A percentile compares a stretch with the other conserved stretches of the same genome.
These are phyloP conservation scores for Phaedon cochleariae DNA, from an alignment of 2,888 invertebrate species.

Conservation along the genomic window DNA sequence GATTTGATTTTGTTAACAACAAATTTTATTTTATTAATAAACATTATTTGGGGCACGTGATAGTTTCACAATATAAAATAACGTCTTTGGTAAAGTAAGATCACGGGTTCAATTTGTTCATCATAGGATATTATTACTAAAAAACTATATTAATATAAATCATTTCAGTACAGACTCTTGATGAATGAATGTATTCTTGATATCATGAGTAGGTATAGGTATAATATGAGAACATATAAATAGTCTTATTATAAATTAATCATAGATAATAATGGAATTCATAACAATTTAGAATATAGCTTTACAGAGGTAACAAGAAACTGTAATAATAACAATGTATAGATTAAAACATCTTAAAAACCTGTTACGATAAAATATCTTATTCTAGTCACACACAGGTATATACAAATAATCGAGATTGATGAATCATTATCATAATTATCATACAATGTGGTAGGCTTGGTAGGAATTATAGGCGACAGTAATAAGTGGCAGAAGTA, in stretches of 20 bases:
- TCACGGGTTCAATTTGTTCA: not conserved
- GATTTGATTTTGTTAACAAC: not conserved
- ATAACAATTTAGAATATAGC: constrained; percentile 44
- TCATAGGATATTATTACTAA: not conserved
- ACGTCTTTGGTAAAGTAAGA: not conserved
- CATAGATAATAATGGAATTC: constrained; percentile 31
- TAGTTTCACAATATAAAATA: not conserved
- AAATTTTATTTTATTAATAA: not conserved
- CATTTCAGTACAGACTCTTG: not conserved
- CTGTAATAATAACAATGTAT: constrained; percentile 39
- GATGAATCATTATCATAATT: not conserved
- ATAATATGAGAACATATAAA: constrained; percentile 41
- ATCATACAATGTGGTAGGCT: constrained; percentile 27
- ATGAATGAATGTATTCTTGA: not conserved
- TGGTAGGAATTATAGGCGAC: too few species aligned
- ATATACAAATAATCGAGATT: constrained; percentile 37
- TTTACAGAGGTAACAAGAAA: constrained; percentile 48
- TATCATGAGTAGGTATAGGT: constrained; percentile 21
- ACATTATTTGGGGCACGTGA: not conserved
- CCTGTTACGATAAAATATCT: constrained; percentile 32
- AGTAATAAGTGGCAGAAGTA: too few species aligned
- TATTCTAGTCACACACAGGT: constrained; percentile 41
- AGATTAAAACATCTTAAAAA: constrained; percentile 32
- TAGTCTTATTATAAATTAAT: constrained; percentile 34
- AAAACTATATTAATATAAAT: not conserved